These are phyloP conservation scores for Bucorvus abyssinicus DNA, from an alignment of 2,797 vertebrate species.

Conservation along the genomic window DNA sequence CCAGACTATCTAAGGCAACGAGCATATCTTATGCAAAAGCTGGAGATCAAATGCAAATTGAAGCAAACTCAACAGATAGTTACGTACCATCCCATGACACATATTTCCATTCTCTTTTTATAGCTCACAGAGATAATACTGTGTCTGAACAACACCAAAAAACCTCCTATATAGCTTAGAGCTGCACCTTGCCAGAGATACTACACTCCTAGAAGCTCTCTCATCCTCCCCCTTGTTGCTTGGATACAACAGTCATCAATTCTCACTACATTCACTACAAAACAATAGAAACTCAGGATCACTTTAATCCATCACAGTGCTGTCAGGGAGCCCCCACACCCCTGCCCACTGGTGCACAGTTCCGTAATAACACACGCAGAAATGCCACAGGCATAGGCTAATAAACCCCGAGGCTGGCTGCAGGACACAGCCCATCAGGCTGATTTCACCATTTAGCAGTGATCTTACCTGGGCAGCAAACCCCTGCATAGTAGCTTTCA, in stretches of 20 bases:
- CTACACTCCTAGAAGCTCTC: not conserved
- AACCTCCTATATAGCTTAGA: not conserved
- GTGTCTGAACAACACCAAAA: not conserved
- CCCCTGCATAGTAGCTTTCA: not conserved
- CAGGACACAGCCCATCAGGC: rapidly evolving
- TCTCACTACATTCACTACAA: constrained; percentile 39
- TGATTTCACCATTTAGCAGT: not conserved
- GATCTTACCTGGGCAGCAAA: not conserved
- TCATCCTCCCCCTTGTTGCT: constrained; percentile 42
- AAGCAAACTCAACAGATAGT: not conserved
- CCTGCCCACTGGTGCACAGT: not conserved
- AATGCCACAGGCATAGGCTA: not conserved
- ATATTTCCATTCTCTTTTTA: not conserved
- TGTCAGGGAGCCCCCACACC: constrained; percentile 45
- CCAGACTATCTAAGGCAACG: not conserved
- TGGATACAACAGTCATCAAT: constrained; percentile 47
- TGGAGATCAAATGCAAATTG: not conserved
- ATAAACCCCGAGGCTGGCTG: not conserved
- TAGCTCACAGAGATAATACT: not conserved
- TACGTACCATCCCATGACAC: not conserved
- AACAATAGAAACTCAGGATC: constrained; percentile 63
- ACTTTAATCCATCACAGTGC: constrained; percentile 65
- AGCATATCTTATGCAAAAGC: not conserved
- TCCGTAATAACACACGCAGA: not conserved
- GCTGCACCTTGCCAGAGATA: not conserved